Evolutionary conservation across 2,797 vertebrate genomes (phyloP).

Genomic region (Hyperoplus lanceolatus): DNA sequence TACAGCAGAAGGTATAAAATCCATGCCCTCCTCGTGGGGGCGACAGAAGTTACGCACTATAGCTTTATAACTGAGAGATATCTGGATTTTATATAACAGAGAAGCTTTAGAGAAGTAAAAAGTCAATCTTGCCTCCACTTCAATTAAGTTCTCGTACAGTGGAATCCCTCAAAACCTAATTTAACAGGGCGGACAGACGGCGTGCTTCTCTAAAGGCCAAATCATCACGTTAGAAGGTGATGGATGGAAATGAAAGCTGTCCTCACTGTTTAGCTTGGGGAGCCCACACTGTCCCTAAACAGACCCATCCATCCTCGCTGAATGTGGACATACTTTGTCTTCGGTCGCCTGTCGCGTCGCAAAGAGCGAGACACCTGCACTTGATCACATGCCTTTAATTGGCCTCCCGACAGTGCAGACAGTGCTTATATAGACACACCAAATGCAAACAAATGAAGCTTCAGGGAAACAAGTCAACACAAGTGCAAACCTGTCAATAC

Average conservation of each 20-base stretch:
- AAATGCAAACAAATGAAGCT: conserved; percentile 23
- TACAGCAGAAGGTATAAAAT: no score
- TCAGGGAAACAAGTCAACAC: neutral
- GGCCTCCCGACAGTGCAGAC: conserved; percentile 44
- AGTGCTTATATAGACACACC: neutral
- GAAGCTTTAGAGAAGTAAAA: neutral
- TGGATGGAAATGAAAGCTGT: conserved; percentile 61
- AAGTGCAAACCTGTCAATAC: neutral
- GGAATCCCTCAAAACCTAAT: conserved; percentile 28
- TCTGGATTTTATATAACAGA: conserved; percentile 2
- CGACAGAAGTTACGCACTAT: no score
- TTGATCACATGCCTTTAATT: conserved; percentile 62
- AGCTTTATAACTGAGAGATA: neutral
- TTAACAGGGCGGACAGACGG: conserved; percentile 23
- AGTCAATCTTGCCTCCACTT: conserved; percentile 4
- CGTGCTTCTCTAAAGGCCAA: conserved; percentile 43
- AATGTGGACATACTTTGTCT: conserved; percentile 45
- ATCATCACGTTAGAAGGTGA: conserved; percentile 44
- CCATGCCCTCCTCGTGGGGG: no score
- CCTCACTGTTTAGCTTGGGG: conserved; percentile 41
- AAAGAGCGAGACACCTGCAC: conserved; percentile 35
- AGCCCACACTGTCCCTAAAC: conserved; percentile 48
- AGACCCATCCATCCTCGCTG: conserved; percentile 48
- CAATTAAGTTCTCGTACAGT: conserved; percentile 27
- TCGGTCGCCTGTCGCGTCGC: conserved; percentile 35